Percentiles rank a stretch among this genome's conserved stretches.
These are phyloP conservation scores for Melipona quadrifasciata DNA, from an alignment of 1,140 invertebrate genomes.

Conservation along the genomic window DNA sequence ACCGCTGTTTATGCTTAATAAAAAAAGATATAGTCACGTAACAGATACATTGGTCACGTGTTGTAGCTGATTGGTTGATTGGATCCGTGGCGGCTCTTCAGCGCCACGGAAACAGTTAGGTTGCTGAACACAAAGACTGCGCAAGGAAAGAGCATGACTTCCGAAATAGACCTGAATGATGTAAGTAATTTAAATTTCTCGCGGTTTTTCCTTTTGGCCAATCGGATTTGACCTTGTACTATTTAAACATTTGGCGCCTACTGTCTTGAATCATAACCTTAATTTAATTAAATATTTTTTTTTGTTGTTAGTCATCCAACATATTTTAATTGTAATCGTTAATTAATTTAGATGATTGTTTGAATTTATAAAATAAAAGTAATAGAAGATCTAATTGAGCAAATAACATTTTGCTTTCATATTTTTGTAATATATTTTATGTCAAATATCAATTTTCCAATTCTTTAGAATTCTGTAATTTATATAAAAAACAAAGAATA, in stretches of 20 bases:
- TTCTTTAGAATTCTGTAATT: neutral
- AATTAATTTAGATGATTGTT: neutral
- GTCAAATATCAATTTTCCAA: neutral
- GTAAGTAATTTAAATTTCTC: slow-evolving; percentile 47
- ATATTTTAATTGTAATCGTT: no score
- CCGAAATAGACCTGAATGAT: slow-evolving; percentile 17
- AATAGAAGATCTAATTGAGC: neutral
- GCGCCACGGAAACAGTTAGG: neutral
- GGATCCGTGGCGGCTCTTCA: slow-evolving; percentile 8
- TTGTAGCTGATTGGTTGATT: slow-evolving; percentile 1
- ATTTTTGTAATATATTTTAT: neutral
- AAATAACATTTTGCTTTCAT: neutral
- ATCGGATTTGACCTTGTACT: neutral
- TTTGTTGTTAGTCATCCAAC: neutral
- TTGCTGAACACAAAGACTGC: neutral
- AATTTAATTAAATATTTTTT: neutral
- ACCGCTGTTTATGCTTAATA: no score
- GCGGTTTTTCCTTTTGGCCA: neutral
- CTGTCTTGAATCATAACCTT: slow-evolving; percentile 23
- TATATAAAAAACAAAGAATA: neutral
- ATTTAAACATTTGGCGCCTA: neutral
- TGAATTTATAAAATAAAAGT: neutral
- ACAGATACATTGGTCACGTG: neutral
- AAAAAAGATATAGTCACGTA: neutral
- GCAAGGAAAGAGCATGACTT: slow-evolving; percentile 6